A percentile compares a stretch with the other conserved stretches of the same genome.
These are phyloP conservation scores for Melinopterus prodromus DNA, from an alignment of 2,888 invertebrate species.

Conservation along the genomic window DNA sequence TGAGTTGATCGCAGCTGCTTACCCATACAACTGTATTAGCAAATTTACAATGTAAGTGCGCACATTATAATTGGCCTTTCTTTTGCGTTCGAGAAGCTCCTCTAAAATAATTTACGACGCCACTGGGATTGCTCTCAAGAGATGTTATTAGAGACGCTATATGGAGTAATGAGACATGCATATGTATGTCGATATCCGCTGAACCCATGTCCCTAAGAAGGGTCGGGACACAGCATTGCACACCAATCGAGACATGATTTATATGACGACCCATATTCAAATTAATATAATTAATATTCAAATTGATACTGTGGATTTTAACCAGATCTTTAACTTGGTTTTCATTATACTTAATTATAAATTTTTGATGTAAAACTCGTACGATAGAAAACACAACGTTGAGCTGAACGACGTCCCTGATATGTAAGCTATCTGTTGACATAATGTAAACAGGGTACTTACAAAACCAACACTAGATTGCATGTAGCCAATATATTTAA, in stretches of 20 bases:
- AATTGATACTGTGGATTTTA: conserved; percentile 43
- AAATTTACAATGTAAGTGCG: neutral
- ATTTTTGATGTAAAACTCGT: no score
- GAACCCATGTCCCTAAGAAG: neutral
- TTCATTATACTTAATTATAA: no score
- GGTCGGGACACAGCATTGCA: neutral
- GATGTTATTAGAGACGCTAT: neutral
- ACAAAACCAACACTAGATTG: conserved; percentile 36
- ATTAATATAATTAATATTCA: conserved; percentile 53
- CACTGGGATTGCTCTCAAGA: neutral
- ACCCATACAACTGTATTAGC: neutral
- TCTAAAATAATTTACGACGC: neutral
- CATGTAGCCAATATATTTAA: conserved; percentile 40
- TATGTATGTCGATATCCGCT: neutral
- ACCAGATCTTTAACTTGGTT: neutral
- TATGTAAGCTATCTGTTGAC: conserved; percentile 23
- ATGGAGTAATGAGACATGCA: neutral
- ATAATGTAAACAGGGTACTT: conserved; percentile 37
- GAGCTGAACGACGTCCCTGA: neutral
- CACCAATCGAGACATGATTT: neutral
- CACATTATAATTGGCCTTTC: neutral
- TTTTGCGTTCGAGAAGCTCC: neutral
- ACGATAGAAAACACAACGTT: no score
- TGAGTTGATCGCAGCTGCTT: neutral
- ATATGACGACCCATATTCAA: conserved; percentile 45